Evolutionary conservation across 1,140 invertebrate species (phyloP), one percentile per base, ranked within the genome.

Genomic region (Drosophila dunni): DNA sequence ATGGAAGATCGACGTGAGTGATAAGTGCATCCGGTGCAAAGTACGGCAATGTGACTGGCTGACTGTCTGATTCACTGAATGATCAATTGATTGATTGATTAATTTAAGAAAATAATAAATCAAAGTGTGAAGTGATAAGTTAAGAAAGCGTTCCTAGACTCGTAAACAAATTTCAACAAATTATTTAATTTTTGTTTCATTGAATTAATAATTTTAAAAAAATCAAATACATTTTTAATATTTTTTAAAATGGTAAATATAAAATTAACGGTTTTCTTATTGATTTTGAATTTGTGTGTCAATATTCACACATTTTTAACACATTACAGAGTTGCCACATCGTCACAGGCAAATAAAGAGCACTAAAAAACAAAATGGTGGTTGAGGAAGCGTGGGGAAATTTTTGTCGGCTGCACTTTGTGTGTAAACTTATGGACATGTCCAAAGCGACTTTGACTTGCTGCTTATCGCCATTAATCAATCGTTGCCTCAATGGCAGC

Each of bases 321-420:
- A 24, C 3, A 24, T 24, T 2, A 29, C 24, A 29, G 24, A 3
- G 24, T 29, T 29, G 24, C 24, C 24, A 29, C 6, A 29, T 29
- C 1, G 6, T 4, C 24, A 29, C 6, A 29, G 6, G 6, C 2
- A 20, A 20, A 20, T 20, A 20, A 17, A 17, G 17, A 17, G 17
- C 17, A 17, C 17, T 17, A 17, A 0, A 24, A 29, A 29, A 29
- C 5, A 29, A 9, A 20, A n/a, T 1, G 10, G 45, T 2, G 4
- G 1, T 34, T 3, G 11, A 1, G 10, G 40, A 10, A 34, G 7
- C 20, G 10, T 48, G 34, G n/a, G 17, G 33, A 46, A 46, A n/a
- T n/a, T 10, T 13, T 9, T 7, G 63, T 50, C 81, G 81, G 81
- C 64, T 84, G 77, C 81, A 74, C 81, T 84, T 84, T 84, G 73